Evolutionary conservation across 2,113 vertebrate species (phyloP), one percentile per base, ranked within the genome.

Genomic region (Calyptomena viridis): DNA sequence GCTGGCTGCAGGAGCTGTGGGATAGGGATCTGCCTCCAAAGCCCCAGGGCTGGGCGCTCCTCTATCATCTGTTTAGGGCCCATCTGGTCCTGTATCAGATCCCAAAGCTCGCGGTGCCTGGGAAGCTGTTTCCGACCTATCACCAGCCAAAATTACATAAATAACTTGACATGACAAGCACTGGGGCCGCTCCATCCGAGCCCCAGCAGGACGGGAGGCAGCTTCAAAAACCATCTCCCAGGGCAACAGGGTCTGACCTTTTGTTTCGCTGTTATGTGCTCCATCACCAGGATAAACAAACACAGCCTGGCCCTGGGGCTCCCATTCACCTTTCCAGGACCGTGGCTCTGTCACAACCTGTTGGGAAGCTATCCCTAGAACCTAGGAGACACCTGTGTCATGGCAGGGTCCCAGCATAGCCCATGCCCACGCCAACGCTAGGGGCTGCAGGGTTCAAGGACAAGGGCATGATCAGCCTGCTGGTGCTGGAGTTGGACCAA

Each of bases 201-300:
- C 72, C 89, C 75, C 91, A 91, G 89, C 94, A 97, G 94, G 97
- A 82, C 0, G 1, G 81, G 49, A 80, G 86, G 95, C 95, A 82
- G 93, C 69, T 94, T 94, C 90, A 96, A 95, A 97, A 97, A 94
- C 82, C 92, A 96, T 96, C 97, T 97, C 97, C 95, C 95, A 96
- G 90, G 91, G 97, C 96, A 96, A 94, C 90, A 67, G 96, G 84
- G 89, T 68, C 74, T 97, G 97, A 97, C 97, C 97, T 97, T 97
- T 97, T 87, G 87, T 94, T 96, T 95, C 4, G 0, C 90, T 94
- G 81, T 80, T 64, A 84, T 96, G 83, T 87, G 79, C 93, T 96
- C 90, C 78, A 78, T 95, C 95, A 84, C 90, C 52, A 79, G 62
- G 77, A 94, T 96, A 96, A 97, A 96, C 93, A 97, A 96, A 93